phyloP scores from a whole-genome alignment of 2,797 vertebrate species.

The Xerus rutilus region DNA sequence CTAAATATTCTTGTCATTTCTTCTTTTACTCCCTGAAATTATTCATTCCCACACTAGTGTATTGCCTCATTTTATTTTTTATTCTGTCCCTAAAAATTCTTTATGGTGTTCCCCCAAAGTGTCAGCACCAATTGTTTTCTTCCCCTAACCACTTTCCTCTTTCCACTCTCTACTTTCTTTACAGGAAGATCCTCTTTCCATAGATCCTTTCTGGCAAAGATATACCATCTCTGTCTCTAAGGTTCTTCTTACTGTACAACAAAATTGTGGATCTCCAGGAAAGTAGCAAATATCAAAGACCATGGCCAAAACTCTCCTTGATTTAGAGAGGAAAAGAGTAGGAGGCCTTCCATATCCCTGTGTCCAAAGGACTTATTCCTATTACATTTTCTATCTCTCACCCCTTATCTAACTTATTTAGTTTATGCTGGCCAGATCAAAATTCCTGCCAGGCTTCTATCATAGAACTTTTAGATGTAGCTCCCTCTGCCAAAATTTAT shows the following conservation, averaged over 20 bases:
- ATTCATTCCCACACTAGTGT: neutral
- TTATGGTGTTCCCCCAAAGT: neutral
- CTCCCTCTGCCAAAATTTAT: neutral
- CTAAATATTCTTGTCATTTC: neutral
- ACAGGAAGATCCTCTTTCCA: neutral
- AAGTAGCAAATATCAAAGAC: neutral
- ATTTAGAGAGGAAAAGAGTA: neutral
- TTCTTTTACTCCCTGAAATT: neutral
- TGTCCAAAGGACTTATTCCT: neutral
- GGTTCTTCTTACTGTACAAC: neutral
- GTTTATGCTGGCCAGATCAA: neutral
- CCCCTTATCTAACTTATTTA: neutral
- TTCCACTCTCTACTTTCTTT: neutral
- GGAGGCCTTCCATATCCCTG: neutral
- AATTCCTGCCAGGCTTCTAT: neutral
- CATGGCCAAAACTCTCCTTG: constrained; percentile 35
- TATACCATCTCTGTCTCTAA: neutral
- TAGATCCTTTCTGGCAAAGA: neutral
- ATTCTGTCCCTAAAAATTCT: neutral
- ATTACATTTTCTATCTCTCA: neutral
- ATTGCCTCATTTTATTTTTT: neutral
- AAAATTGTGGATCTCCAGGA: neutral
- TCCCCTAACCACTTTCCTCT: neutral
- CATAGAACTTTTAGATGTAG: neutral
- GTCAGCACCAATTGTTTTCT: neutral